Evolutionary conservation across 1,140 invertebrate species (phyloP), one percentile per base, ranked within the genome.

Genomic region (Eurosta solidaginis): DNA sequence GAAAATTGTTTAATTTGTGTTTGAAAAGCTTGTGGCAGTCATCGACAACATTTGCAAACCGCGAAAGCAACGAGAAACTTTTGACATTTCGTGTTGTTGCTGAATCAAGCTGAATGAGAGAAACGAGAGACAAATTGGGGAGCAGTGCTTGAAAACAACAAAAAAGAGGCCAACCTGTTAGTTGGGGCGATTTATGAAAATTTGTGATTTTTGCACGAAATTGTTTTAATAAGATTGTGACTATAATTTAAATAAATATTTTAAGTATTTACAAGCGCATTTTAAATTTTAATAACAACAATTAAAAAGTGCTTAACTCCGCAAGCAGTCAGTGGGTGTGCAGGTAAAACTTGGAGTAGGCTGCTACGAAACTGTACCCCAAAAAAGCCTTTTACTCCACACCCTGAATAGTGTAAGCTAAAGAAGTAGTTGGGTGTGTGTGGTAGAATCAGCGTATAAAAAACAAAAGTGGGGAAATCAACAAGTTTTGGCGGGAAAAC

Each of bases 401-500:
- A n/a, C n/a, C n/a, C 45, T 27, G 45, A 29, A 79, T 74, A 78
- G 42, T 49, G 12, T 12, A 45, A 75, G 20, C 73, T 78, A 78
- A 74, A 45, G 77, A 49, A 77, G 77, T 76, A 59, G 42, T 47
- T 63, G n/a, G 68, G 76, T 17, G 54, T 27, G 78, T 54, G 59
- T 59, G 74, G 36, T 63, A n/a, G 77, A 78, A 45, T 42, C 52
- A 68, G 20, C 33, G 78, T 47, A 54, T 79, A 74, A 44, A 54
- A 68, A 68, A 40, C 40, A 54, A 63, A 42, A 59, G 50, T 77
- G 76, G 50, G 76, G 76, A 54, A 74, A 79, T 78, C 76, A 49
- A 54, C 59, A 77, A 81, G 52, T 85, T 84, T 85, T 85, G 83
- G 84, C 84, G 84, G 82, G 81, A 85, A 85, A 85, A 83, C 59